Evolutionary conservation across 2,888 invertebrate species (phyloP), one percentile per base, ranked within the genome.

Genomic region (Lacanobia wlatinum): DNA sequence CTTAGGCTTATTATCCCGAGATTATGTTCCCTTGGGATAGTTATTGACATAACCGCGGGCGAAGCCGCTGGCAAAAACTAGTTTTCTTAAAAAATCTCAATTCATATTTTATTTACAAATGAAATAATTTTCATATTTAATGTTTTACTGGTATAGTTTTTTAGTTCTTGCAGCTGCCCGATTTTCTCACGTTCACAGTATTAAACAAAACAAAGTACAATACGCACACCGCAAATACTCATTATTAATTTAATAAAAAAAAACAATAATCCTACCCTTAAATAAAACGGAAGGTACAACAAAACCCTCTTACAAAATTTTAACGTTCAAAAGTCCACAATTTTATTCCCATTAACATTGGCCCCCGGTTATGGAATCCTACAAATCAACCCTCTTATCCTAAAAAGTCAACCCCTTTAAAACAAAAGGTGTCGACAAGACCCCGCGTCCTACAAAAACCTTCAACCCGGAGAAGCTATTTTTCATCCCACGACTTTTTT

Each of bases 401-500:
- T 74, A 78, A 86, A 89, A 89, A 88, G 80, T 82, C 80, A 79
- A 83, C 84, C 87, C 87, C 76, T 82, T 77, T 87, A 73, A 89
- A 91, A 91, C 90, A 91, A 91, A 90, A 91, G 91, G 90, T 89
- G 91, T 84, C 87, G 90, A 88, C 87, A 85, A 79, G 86, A 84
- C 84, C 87, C 43, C 43, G 43, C 43, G 78, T 76, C 78, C 84
- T 79, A 84, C 84, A 85, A 85, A 84, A 90, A 87, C 88, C 85
- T 71, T 79, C 73, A 62, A 78, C 80, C 79, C 55, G 50, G n/a
- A 73, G 76, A 66, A 76, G 76, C 72, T 76, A 89, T 89, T 88
- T 88, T 89, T 89, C 88, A 88, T 82, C 80, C 74, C 75, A 28
- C 62, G 72, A 65, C 73, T 76, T 77, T 53, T 78, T 80, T 73